Evolutionary conservation across 2,888 invertebrate species (phyloP).

Genomic region (Exocentrus adspersus): DNA sequence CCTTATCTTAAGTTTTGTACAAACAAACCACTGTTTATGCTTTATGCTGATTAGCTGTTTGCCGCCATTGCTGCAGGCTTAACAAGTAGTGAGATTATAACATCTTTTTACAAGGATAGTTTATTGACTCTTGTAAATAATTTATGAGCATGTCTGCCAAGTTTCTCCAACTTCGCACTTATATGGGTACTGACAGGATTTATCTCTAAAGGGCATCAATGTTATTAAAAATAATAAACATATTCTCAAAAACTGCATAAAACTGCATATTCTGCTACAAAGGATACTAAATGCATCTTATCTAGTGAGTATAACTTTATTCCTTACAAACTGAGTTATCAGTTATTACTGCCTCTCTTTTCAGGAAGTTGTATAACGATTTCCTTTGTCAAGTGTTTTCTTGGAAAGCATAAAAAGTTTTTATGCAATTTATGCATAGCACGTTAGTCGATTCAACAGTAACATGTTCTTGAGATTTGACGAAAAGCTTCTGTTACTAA

Average conservation of each 20-base stretch:
- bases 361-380: neutral
- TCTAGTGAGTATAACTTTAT: neutral
- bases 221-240: neutral
- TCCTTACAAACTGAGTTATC: neutral
- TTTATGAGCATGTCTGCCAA: conserved; percentile 9
- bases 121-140: conserved; percentile 23
- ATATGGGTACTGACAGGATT: neutral
- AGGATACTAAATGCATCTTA: neutral
- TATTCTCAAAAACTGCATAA: neutral
- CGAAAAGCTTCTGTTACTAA: too few relatives aligned
- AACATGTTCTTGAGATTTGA: too few relatives aligned
- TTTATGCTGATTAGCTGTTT: conserved; percentile 9
- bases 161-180: neutral
- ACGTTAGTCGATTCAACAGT: too few relatives aligned
- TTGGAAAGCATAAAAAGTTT: too few relatives aligned
- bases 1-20: conserved; percentile 9
- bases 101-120: conserved; percentile 14
- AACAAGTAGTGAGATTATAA: conserved; percentile 15
- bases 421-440: too few relatives aligned
- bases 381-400: too few relatives aligned
- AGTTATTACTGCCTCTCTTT: neutral
- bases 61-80: conserved; percentile 12
- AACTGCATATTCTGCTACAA: neutral
- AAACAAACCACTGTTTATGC: conserved; percentile 18
- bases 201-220: neutral